Evolutionary conservation across 2,113 vertebrate genomes (phyloP), one percentile per base, ranked within the genome.

Genomic region (Laterallus jamaicensis): DNA sequence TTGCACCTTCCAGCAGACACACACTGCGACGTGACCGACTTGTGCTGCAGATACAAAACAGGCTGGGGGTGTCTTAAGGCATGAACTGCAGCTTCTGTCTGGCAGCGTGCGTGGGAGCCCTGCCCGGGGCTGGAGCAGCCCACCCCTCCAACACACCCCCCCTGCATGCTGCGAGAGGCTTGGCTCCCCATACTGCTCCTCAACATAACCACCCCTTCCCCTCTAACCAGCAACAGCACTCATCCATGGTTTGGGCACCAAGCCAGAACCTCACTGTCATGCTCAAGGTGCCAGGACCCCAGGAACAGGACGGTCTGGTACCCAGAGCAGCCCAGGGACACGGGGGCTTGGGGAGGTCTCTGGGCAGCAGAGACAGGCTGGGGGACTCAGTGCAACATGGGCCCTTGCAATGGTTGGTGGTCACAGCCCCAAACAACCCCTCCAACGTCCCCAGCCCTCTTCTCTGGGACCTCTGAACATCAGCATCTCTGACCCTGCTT

Each of bases 301-400:
- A 5, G n/a, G 47, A 49, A 35, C 35, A 5, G 2, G 5, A 19
- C 2, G 31, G 5, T 5, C 71, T 6, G 22, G 56, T 13, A 20
- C 31, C 37, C 13, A 1, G 13, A 32, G 31, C 44, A 22, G 26
- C 32, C 31, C 35, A 2, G n/a, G 49, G 50, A 52, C 50, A 10
- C 8, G 5, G 40, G 9, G 3, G 22, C 18, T 21, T 21, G 15
- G n/a, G 26, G 6, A 19, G 11, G 22, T 12, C 39, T 12, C 4
- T 6, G 20, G 24, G 81, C 32, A 8, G 37, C 42, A 47, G 44
- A 47, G 44, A 18, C 8, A 17, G 44, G 44, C 44, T 47, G 19
- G 5, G 28, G 39, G n/a, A 47, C 47, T 5, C 1, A 7, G 17
- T 1, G 5, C 22, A 0, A 12, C 3, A 1, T 3, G 0, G 54